A percentile compares a stretch with the other conserved stretches of the same genome.
These are phyloP conservation scores for Synanthedon myopaeformis DNA, from an alignment of 2,888 invertebrate species.

Conservation along the genomic window DNA sequence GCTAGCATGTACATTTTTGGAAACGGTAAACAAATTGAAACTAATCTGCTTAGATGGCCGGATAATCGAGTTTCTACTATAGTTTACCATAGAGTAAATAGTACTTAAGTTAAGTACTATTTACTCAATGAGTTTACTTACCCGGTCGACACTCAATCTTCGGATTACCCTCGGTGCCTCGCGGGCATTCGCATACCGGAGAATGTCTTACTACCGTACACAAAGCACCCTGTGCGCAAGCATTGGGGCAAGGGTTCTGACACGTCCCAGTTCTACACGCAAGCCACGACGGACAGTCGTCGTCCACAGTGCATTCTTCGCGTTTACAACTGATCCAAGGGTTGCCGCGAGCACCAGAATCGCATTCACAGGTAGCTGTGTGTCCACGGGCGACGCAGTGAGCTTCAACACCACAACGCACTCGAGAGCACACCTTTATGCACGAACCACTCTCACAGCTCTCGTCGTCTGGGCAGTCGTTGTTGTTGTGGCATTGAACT, in stretches of 20 bases:
- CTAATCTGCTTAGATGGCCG: no score
- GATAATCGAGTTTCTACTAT: no score
- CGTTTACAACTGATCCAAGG: conserved; percentile 78
- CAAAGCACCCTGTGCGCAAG: conserved; percentile 81
- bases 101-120: no score
- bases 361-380: conserved; percentile 82
- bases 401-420: conserved; percentile 86
- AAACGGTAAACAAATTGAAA: no score
- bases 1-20: no score
- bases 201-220: conserved; percentile 83
- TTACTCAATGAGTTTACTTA: no score
- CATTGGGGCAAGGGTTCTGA: conserved; percentile 85
- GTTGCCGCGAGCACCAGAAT: conserved; percentile 81
- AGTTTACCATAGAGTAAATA: no score
- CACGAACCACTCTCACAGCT: conserved; percentile 87
- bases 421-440: conserved; percentile 80
- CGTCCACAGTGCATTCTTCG: conserved; percentile 81
- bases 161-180: conserved; percentile 85
- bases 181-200: conserved; percentile 84
- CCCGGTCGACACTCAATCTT: conserved; percentile 74
- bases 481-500: conserved; percentile 88
- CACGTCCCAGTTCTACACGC: conserved; percentile 85
- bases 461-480: conserved; percentile 84
- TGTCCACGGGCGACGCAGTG: conserved; percentile 83
- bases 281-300: conserved; percentile 82